Percentiles rank a stretch among this genome's conserved stretches.
Conservation (phyloP, 2,113 vertebrate species). For the Corythoichthys intestinalis region DNA sequence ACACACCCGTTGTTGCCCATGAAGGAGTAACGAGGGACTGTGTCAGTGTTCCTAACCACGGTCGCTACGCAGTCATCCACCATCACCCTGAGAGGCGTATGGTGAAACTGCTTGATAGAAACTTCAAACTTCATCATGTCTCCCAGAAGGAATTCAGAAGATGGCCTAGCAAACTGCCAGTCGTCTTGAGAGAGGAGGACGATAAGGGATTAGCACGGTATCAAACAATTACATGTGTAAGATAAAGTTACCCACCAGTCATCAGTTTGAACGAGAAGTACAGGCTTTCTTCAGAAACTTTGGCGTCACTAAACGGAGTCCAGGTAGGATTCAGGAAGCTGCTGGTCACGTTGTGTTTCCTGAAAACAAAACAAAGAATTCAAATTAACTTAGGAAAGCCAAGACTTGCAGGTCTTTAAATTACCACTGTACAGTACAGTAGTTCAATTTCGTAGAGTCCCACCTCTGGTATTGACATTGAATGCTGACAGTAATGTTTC, state of each 20-base stretch:
- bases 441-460: neutral
- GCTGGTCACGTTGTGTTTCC: slow-evolving; percentile 54
- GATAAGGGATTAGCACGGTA: neutral
- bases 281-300: slow-evolving; percentile 38
- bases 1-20: slow-evolving; percentile 58
- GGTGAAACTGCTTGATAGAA: slow-evolving; percentile 46
- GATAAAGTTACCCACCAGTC: slow-evolving; percentile 41
- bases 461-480: slow-evolving; percentile 62
- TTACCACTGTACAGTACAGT: neutral
- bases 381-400: neutral
- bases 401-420: neutral
- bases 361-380: slow-evolving; percentile 4
- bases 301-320: slow-evolving; percentile 27
- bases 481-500: slow-evolving; percentile 29
- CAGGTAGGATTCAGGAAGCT: slow-evolving; percentile 42
- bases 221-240: neutral
- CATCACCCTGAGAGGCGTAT: slow-evolving; percentile 49
- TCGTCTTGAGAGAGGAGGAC: slow-evolving; percentile 32
- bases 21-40: slow-evolving; percentile 56
- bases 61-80: slow-evolving; percentile 64
- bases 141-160: slow-evolving; percentile 38
- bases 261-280: slow-evolving; percentile 55
- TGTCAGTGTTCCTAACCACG: slow-evolving; percentile 21
- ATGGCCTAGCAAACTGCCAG: slow-evolving; percentile 38
- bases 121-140: slow-evolving; percentile 58